phyloP scores from a whole-genome alignment of 2,888 invertebrate species.

The Biston betularia region DNA sequence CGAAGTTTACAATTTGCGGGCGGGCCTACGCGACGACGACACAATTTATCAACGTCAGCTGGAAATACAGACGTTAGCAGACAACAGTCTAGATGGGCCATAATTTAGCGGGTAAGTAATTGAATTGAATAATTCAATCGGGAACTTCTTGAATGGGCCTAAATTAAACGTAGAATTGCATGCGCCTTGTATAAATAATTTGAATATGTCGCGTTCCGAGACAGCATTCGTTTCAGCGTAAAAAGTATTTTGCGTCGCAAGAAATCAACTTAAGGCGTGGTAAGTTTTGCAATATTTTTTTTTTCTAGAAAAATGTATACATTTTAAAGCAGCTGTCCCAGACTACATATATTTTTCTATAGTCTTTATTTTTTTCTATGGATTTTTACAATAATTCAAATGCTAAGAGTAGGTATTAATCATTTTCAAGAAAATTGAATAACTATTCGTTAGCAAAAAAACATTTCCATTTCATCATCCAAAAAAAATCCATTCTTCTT shows the following conservation, averaged over 20 bases:
- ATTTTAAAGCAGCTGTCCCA: too few species aligned
- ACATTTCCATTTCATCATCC: too few species aligned
- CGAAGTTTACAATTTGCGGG: constrained; percentile 67
- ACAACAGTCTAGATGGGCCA: constrained; percentile 48
- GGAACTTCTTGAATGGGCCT: constrained; percentile 19
- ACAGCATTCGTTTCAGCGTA: not conserved
- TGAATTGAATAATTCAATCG: constrained; percentile 47
- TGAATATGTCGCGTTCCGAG: not conserved
- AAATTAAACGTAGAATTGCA: constrained; percentile 16
- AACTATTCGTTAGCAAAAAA: too few species aligned
- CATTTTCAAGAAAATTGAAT: too few species aligned
- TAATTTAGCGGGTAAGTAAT: constrained; percentile 62
- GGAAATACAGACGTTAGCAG: constrained; percentile 55
- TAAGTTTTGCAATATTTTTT: too few species aligned
- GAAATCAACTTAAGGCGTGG: too few species aligned
- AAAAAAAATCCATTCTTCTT: too few species aligned
- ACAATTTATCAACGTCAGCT: constrained; percentile 68
- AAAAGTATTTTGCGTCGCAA: not conserved
- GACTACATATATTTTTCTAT: too few species aligned
- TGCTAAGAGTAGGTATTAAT: too few species aligned
- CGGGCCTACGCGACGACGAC: constrained; percentile 51
- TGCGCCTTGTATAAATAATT: constrained; percentile 4
- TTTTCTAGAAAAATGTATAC: too few species aligned
- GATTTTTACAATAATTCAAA: too few species aligned
- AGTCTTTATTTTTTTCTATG: too few species aligned